Base-by-base conservation (phyloP, 2,888 invertebrate species). In the Coenonympha glycerion region DNA sequence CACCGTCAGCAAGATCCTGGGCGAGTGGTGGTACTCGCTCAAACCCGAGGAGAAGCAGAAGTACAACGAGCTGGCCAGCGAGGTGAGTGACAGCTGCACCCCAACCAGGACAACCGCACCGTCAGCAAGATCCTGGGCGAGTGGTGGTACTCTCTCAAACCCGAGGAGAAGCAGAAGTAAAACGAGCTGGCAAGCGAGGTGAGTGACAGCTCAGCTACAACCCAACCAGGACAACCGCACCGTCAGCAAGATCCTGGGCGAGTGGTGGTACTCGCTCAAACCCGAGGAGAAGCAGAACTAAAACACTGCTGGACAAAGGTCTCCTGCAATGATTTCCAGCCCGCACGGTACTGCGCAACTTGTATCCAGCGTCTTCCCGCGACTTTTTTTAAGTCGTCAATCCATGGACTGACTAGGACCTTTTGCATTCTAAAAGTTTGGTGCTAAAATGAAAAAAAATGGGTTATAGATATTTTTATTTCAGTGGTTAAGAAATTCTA, bases 1-100 rank as follows among this genome's bases (percentile, higher is more conserved):
- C 47, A 98, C 98, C 0, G 99, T 99, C 47, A 97, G 97, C 64
- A 99, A 99, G 86, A 99, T 99, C 62, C 89, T 99, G 3, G 99
- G 99, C 19, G 99, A 99, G 81, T 99, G 99, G 99, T 99, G 99
- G 99, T 99, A 99, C 76, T 96, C 98, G 0, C 89, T 99, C 54
- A 94, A 93, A 30, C 92, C 93, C 0, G 95, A 95, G 46, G 95
- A 98, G 79, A 99, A 99, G 76, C 95, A 97, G 71, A 93, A 96
- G 78, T 99, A 99, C 77, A 97, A 99, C 68, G 96, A 98, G 69
- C 89, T 99, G 57, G 99, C 99, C 3, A 96, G 93, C 19, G 94
- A 97, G 76, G 91, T 93, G 11, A 73, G 63, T 48, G 15, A n/a
- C n/a, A n/a, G n/a, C 89, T 94, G 64, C 95, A 98, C 81, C 99